Conservation (phyloP, 1,140 invertebrate genomes). For the Bombyx mandarina region DNA sequence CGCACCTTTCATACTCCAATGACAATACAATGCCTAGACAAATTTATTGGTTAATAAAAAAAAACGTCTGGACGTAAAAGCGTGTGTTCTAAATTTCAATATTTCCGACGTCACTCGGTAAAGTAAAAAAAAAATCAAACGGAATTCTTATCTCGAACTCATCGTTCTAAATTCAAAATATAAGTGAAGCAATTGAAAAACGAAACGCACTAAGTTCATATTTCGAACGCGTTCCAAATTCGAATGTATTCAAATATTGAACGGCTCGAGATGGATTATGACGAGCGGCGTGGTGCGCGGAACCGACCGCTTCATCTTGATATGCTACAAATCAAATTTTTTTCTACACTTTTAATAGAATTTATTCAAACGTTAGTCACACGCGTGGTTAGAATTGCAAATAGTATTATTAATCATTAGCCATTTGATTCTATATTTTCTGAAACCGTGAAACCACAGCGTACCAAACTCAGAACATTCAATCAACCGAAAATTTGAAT, state of each 20-base stretch:
- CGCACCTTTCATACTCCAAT: conserved; percentile 32
- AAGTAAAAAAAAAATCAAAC: conserved; percentile 5
- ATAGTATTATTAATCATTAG: conserved; percentile 23
- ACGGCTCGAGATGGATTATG: conserved; percentile 54
- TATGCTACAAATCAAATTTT: conserved; percentile 28
- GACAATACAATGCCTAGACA: conserved; percentile 25
- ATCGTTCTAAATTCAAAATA: conserved; percentile 66
- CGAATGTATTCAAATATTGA: conserved; percentile 65
- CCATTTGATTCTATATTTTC: conserved; percentile 22
- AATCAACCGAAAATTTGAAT: conserved; percentile 65
- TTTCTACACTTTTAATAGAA: conserved; percentile 13
- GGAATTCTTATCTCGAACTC: conserved; percentile 45
- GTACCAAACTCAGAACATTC: conserved; percentile 51
- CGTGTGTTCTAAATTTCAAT: conserved; percentile 17
- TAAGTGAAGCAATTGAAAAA: conserved; percentile 67
- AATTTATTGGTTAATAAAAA: conserved; percentile 32
- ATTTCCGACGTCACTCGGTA: conserved; percentile 20
- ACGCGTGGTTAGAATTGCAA: conserved; percentile 33
- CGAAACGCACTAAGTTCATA: conserved; percentile 60
- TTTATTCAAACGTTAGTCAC: conserved; percentile 11
- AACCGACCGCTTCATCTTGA: conserved; percentile 29
- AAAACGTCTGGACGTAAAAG: conserved; percentile 27
- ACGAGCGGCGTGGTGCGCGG: conserved; percentile 35
- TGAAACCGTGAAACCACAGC: conserved; percentile 33
- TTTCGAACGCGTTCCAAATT: conserved; percentile 61